Conservation (phyloP, 2,888 invertebrate species). For the Thelaira solivaga region DNA sequence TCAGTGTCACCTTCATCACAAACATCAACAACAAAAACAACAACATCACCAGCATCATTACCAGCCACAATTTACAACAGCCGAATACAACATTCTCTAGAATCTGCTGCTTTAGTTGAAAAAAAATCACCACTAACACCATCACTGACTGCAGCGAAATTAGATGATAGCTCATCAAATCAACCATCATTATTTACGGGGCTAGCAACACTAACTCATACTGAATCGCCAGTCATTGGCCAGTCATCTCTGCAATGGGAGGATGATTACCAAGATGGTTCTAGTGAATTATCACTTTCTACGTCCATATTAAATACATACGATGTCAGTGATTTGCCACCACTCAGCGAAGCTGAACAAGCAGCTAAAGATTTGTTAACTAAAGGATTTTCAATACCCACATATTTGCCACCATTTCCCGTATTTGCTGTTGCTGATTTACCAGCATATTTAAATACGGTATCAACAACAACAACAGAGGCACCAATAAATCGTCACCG, state of each 20-base stretch:
- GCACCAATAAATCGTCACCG: slow-evolving; percentile 48
- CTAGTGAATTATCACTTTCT: slow-evolving; percentile 50
- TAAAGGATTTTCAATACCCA: slow-evolving; percentile 74
- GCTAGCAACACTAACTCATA: slow-evolving; percentile 21
- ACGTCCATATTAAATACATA: slow-evolving; percentile 48
- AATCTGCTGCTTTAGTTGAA: slow-evolving; percentile 47
- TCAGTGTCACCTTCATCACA: slow-evolving; percentile 2
- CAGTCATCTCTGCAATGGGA: slow-evolving; percentile 31
- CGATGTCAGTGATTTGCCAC: slow-evolving; percentile 57
- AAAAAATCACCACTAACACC: slow-evolving; percentile 60
- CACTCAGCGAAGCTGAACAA: slow-evolving; percentile 55
- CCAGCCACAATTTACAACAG: not conserved
- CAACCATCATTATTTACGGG: slow-evolving; percentile 33
- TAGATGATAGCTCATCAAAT: slow-evolving; percentile 39
- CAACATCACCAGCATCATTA: slow-evolving; percentile 2
- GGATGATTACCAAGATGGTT: slow-evolving; percentile 27
- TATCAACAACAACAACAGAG: slow-evolving; percentile 65
- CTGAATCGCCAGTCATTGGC: slow-evolving; percentile 27
- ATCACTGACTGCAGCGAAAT: slow-evolving; percentile 49
- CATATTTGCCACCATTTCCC: slow-evolving; percentile 73
- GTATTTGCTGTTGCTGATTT: slow-evolving; percentile 72
- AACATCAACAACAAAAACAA: not conserved
- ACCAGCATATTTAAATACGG: slow-evolving; percentile 69
- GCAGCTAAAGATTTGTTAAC: slow-evolving; percentile 70
- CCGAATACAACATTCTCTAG: slow-evolving; percentile 26